Evolutionary conservation across 1,140 invertebrate genomes (phyloP), one percentile per base, ranked within the genome.

Genomic region (Acromyrmex charruanus): DNA sequence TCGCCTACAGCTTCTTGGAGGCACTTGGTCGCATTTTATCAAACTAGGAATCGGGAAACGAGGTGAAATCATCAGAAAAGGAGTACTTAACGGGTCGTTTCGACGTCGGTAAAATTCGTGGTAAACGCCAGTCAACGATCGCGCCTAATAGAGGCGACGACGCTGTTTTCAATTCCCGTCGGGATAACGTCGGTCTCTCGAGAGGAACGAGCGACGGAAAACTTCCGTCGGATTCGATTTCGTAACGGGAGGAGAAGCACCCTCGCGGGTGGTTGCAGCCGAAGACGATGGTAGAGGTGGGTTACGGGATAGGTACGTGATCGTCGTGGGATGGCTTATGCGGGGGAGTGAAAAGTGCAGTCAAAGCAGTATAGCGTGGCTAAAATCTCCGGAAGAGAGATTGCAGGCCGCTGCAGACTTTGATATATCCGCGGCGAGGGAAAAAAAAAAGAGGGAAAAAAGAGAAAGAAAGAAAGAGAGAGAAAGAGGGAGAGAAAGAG

Each of bases 201-300:
- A n/a, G 59, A 59, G 59, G 63, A 69, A 80, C 49, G 49, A 80
- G 21, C 63, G 14, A 14, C 49, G 18, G 77, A 69, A 55, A 31
- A 80, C n/a, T 80, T 18, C 63, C 18, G n/a, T 49, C n/a, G 49
- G 14, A 80, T 80, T 80, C 77, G 49, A 80, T 80, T 80, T 80
- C 7, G 77, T 55, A 39, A 68, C 28, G 18, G 35, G 28, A 65
- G 18, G 5, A 63, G 16, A 18, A 49, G 39, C 39, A 35, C 77
- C 77, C 16, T 55, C 39, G 28, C 44, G 44, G 7, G n/a, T 21
- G 35, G 53, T 18, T 21, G 53, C 59, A 14, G 51, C 21, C 35
- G 53, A 44, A 14, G 21, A 25, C 18, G 35, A 25, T 3, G n/a
- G 35, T 16, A 35, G 44, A 21, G n/a, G 31, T 68, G 44, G 49